phyloP scores from a whole-genome alignment of 1,140 invertebrate genomes.

The Drosophila yakuba region DNA sequence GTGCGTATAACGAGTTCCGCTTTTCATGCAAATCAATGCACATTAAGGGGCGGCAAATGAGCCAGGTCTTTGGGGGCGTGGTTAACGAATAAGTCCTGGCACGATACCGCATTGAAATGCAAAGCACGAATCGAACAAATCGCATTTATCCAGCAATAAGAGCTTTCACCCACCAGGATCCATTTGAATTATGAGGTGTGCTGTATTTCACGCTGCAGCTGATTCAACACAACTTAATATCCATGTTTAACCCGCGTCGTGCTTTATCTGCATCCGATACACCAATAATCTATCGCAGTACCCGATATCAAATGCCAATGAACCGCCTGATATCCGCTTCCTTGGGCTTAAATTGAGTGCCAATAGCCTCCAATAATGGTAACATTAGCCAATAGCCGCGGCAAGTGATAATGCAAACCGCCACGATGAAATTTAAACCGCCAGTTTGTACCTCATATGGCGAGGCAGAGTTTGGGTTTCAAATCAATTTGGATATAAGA shows the following conservation, averaged over 20 bases:
- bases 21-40: slow-evolving; percentile 68
- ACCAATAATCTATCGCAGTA: slow-evolving; percentile 1
- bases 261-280: slow-evolving; percentile 36
- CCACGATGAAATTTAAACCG: background rate
- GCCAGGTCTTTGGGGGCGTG: slow-evolving; percentile 35
- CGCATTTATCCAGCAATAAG: slow-evolving; percentile 48
- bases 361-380: slow-evolving; percentile 15
- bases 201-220: slow-evolving; percentile 37
- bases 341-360: slow-evolving; percentile 20
- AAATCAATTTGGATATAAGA: background rate
- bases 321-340: background rate
- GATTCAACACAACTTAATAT: slow-evolving; percentile 22
- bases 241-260: slow-evolving; percentile 16
- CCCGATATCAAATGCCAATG: slow-evolving; percentile 9
- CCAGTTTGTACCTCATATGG: background rate
- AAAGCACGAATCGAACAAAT: slow-evolving; percentile 58
- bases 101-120: slow-evolving; percentile 52
- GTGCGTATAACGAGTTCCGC: slow-evolving; percentile 67
- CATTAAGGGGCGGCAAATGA: slow-evolving; percentile 61
- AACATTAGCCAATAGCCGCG: background rate
- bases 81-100: slow-evolving; percentile 12
- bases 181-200: slow-evolving; percentile 42
- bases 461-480: no score
- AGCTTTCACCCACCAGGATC: slow-evolving; percentile 45
- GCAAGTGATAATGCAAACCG: background rate